phyloP scores from a whole-genome alignment of 2,113 vertebrate species.

The Urocitellus parryii region DNA sequence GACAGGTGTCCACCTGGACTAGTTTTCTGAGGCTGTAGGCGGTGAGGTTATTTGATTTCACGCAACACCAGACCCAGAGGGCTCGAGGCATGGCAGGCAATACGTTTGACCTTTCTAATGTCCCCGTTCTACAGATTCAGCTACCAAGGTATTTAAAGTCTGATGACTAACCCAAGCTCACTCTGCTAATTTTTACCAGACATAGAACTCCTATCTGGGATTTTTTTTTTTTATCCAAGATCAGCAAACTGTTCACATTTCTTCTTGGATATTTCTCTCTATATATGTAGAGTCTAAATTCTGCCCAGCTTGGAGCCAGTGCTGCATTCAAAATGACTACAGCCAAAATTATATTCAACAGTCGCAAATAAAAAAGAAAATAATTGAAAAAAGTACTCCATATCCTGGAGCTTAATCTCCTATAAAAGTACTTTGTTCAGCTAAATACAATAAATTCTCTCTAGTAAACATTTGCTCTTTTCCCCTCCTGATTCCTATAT shows the following conservation, averaged over 20 bases:
- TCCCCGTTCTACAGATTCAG: neutral
- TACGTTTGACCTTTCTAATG: neutral
- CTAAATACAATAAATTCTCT: constrained; percentile 29
- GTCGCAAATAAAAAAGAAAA: neutral
- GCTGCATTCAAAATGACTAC: neutral
- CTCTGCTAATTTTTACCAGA: neutral
- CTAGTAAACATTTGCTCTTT: constrained; percentile 35
- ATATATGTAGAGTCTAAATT: neutral
- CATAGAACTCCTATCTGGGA: neutral
- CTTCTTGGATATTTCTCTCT: constrained; percentile 2
- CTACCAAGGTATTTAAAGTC: neutral
- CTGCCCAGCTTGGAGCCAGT: neutral
- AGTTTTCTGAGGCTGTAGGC: neutral
- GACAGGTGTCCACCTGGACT: neutral
- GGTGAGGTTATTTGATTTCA: neutral
- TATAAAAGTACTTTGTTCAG: neutral
- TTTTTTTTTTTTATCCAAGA: neutral
- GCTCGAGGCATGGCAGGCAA: neutral
- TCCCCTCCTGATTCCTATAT: neutral
- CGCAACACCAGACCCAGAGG: neutral
- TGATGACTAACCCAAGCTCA: neutral
- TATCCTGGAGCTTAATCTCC: neutral
- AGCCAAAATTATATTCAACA: neutral
- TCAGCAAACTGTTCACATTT: neutral
- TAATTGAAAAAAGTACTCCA: neutral